These are phyloP conservation scores for Oreortyx pictus DNA, from an alignment of 2,797 vertebrate genomes.

Conservation along the genomic window DNA sequence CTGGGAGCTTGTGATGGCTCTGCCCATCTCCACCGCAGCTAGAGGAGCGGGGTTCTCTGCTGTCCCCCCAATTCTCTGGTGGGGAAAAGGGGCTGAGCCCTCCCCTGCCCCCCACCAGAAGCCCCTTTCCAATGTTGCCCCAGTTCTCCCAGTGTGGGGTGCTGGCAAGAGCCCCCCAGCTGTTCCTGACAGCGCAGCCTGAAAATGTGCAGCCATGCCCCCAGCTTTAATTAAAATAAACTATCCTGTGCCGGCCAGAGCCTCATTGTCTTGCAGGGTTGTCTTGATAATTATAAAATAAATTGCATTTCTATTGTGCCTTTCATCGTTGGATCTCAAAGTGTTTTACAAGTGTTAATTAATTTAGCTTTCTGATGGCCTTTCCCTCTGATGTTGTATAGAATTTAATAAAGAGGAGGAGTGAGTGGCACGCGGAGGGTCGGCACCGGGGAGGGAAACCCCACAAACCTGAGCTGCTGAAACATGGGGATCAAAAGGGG, in stretches of 20 bases:
- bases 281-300: slow-evolving; percentile 53
- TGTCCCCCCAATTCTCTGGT: accelerated
- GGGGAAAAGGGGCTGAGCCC: background rate
- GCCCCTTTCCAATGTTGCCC: background rate
- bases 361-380: slow-evolving; percentile 39
- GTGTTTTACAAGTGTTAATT: slow-evolving; percentile 62
- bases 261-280: slow-evolving; percentile 47
- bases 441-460: background rate
- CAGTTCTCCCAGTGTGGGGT: background rate
- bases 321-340: slow-evolving; percentile 60
- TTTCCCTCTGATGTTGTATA: background rate
- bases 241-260: background rate
- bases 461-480: background rate
- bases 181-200: accelerated
- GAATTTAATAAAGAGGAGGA: background rate
- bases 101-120: background rate
- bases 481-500: background rate
- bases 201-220: accelerated
- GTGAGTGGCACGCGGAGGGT: background rate
- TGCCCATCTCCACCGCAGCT: background rate
- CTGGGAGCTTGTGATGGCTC: background rate
- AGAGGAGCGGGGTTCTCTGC: background rate
- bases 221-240: slow-evolving; percentile 29
- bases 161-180: background rate
- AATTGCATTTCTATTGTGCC: slow-evolving; percentile 43